A percentile compares a stretch with the other conserved stretches of the same genome.
Conservation (phyloP, 2,113 vertebrate species). For the Planiliza haematocheilus region DNA sequence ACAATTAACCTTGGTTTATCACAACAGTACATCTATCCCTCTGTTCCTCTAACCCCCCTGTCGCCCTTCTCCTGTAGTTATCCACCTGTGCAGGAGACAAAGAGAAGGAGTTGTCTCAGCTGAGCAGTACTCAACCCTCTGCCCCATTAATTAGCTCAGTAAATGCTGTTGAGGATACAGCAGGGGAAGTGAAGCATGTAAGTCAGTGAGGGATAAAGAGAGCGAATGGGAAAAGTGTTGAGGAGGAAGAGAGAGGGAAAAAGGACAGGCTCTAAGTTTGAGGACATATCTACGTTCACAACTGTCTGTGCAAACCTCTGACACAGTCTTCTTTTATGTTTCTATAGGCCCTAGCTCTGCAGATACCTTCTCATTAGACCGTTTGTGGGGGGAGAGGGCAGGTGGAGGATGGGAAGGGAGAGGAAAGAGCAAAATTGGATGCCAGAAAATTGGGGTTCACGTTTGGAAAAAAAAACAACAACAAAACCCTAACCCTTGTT, state of each 20-base stretch:
- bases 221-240: constrained; percentile 24
- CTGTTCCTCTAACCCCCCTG: background rate
- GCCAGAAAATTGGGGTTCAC: constrained; percentile 26
- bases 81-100: constrained; percentile 46
- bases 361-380: constrained; percentile 44
- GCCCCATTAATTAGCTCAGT: constrained; percentile 74
- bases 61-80: constrained; percentile 11
- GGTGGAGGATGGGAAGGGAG: constrained; percentile 36
- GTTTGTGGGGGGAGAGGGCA: constrained; percentile 25
- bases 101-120: constrained; percentile 57
- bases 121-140: constrained; percentile 65
- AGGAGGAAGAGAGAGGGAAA: background rate
- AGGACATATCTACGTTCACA: constrained; percentile 12
- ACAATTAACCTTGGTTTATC: background rate
- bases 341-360: constrained; percentile 3
- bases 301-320: constrained; percentile 20
- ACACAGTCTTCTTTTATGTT: constrained; percentile 2
- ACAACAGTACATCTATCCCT: background rate
- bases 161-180: constrained; percentile 70
- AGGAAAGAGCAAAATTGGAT: constrained; percentile 24
- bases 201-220: constrained; percentile 60
- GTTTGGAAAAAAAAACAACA: background rate
- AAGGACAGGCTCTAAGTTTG: too few species aligned
- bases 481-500: too few species aligned
- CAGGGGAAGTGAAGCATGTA: constrained; percentile 63